Evolutionary conservation across 1,140 invertebrate species (phyloP), one percentile per base, ranked within the genome.

Genomic region (Cepaea nemoralis): DNA sequence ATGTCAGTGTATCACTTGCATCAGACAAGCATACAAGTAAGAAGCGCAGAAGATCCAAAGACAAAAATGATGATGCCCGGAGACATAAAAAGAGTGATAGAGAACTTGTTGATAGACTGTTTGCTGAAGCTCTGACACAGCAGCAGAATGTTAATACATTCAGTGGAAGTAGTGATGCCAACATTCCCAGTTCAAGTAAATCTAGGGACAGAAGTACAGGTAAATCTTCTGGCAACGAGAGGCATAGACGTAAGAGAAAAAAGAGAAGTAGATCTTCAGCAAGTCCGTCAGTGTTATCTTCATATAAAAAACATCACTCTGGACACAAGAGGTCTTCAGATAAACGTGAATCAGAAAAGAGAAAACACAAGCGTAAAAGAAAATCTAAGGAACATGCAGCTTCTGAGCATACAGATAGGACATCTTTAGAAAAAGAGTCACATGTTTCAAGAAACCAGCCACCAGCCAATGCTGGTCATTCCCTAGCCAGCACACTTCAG

Each of bases 261-360:
- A 71, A 79, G 74, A 83, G 77, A 33, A 82, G 67, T 40, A 50
- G 42, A 27, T 35, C 27, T 50, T 82, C 75, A 27, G 33, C 16
- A 45, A 74, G 63, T 45, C 67, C 59, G 0, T 67, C 45, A 5
- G 24, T 71, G 16, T 27, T 45, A 66, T 82, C 69, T 5, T n/a
- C 79, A 55, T 88, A 45, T 74, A 88, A 88, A 69, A 88, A 88
- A 79, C 87, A 88, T 71, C 85, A 82, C 0, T 85, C 86, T 45
- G 87, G 87, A 5, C 87, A 88, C 70, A 88, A 88, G 77, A 86
- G 79, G 50, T 84, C 83, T 35, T 48, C 35, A 12, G 69, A 50
- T 50, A 39, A 35, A 35, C 48, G 35, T 39, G 48, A 59, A 0
- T 14, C 45, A 55, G 75, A 42, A 45, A 77, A 55, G 33, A 59